Percentiles rank a stretch among this genome's conserved stretches.
Conservation (phyloP, 2,888 invertebrate species). For the Platycheirus rosarum region DNA sequence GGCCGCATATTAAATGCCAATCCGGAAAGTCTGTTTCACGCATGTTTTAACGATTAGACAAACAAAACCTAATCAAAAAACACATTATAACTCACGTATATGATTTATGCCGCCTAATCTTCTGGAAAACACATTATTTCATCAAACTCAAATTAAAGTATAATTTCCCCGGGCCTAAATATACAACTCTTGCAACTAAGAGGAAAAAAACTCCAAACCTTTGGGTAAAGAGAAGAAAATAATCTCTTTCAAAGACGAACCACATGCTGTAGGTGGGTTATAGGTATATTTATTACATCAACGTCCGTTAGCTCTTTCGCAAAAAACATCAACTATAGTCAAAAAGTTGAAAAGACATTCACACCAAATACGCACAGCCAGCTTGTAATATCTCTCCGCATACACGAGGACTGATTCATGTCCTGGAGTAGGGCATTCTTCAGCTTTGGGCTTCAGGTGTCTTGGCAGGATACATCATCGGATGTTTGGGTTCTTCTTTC, state of each 20-base stretch:
- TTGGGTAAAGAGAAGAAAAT: slow-evolving; percentile 16
- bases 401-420: slow-evolving; percentile 49
- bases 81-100: slow-evolving; percentile 6
- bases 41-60: slow-evolving; percentile 8
- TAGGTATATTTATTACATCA: slow-evolving; percentile 24
- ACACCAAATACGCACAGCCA: slow-evolving; percentile 40
- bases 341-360: slow-evolving; percentile 49
- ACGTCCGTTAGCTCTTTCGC: slow-evolving; percentile 29
- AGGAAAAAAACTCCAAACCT: slow-evolving; percentile 10
- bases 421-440: slow-evolving; percentile 31
- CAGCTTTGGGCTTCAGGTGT: slow-evolving; percentile 22
- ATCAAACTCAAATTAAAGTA: slow-evolving; percentile 72
- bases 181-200: slow-evolving; percentile 19
- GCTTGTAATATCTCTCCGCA: slow-evolving; percentile 32
- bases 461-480: slow-evolving; percentile 24
- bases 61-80: slow-evolving; percentile 2
- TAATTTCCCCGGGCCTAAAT: slow-evolving; percentile 59
- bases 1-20: slow-evolving; percentile 67
- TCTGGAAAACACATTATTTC: slow-evolving; percentile 69
- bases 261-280: slow-evolving; percentile 5
- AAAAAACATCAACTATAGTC: slow-evolving; percentile 25
- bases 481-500: slow-evolving; percentile 3
- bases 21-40: slow-evolving; percentile 47
- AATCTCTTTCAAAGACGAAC: slow-evolving; percentile 22
- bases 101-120: slow-evolving; percentile 69